Conservation (phyloP, 23 tunicate genomes). For the Halocynthia roretzi region DNA sequence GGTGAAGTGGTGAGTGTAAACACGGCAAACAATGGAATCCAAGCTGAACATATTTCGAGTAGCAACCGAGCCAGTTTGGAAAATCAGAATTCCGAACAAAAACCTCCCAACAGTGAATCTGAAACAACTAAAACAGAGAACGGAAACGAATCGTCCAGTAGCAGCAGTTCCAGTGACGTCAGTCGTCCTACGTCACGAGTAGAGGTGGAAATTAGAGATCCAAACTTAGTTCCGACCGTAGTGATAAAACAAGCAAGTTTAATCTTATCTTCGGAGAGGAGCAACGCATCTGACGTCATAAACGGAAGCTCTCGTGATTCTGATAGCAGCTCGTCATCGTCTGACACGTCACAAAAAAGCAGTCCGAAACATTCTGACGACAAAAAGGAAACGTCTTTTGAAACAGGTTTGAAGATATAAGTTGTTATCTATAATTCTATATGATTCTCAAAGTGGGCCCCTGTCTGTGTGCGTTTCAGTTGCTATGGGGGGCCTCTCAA, state of each 20-base stretch:
- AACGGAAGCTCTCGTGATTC: no score
- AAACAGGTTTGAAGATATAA: no score
- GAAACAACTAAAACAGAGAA: background rate
- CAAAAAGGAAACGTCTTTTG: no score
- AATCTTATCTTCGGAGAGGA: background rate
- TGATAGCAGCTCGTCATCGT: no score
- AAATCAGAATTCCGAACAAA: background rate
- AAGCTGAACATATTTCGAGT: background rate
- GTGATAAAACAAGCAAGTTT: conserved; percentile 5
- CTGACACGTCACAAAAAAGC: no score
- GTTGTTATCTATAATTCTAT: no score
- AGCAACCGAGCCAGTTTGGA: background rate
- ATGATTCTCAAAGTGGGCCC: no score
- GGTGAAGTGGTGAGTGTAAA: conserved; percentile 8
- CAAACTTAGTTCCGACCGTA: background rate
- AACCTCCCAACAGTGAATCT: background rate
- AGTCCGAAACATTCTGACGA: no score
- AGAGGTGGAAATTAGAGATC: background rate
- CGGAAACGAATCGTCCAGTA: background rate
- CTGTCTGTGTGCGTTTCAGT: no score
- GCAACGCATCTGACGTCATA: conserved; percentile 3
- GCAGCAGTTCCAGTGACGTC: conserved; percentile 2
- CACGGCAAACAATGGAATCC: background rate
- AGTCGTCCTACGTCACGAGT: conserved; percentile 8
- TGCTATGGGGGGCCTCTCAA: no score